These are phyloP conservation scores for Danionella dracula DNA, from an alignment of 2,797 vertebrate genomes.

Conservation along the genomic window DNA sequence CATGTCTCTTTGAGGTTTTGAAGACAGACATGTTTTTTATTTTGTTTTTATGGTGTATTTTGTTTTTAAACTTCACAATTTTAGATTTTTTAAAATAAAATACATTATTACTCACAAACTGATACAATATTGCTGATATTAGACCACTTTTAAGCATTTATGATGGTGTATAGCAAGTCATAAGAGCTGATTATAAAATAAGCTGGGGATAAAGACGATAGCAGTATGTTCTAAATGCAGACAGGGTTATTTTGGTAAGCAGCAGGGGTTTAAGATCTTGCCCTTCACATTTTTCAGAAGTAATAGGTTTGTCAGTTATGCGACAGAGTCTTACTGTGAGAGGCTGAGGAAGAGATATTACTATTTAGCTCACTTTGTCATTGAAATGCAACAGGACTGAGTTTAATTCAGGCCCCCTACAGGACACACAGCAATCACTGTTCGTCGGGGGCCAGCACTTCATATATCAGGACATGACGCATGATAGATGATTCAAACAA, in stretches of 20 bases:
- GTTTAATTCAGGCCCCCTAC: slow-evolving; percentile 67
- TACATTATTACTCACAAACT: too few species aligned
- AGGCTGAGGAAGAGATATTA: slow-evolving; percentile 67
- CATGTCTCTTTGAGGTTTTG: too few species aligned
- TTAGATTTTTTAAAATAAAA: too few species aligned
- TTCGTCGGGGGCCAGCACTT: slow-evolving; percentile 46
- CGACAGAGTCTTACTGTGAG: slow-evolving; percentile 64
- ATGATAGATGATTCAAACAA: slow-evolving; percentile 32
- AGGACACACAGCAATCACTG: slow-evolving; percentile 48
- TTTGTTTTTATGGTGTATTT: not conserved
- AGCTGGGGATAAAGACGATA: slow-evolving; percentile 37
- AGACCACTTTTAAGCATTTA: not conserved
- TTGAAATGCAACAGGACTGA: slow-evolving; percentile 67
- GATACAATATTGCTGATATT: too few species aligned
- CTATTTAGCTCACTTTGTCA: slow-evolving; percentile 68
- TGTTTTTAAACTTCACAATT: not conserved
- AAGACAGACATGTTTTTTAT: slow-evolving; percentile 17
- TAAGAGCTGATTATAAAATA: slow-evolving; percentile 15
- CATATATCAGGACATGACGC: slow-evolving; percentile 50
- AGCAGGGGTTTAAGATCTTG: slow-evolving; percentile 58
- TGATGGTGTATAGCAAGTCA: not conserved
- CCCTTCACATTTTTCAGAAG: slow-evolving; percentile 65
- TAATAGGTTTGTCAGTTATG: slow-evolving; percentile 70
- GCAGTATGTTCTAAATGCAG: slow-evolving; percentile 39
- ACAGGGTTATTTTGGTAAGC: slow-evolving; percentile 57